Conservation (phyloP, 2,888 invertebrate species). For the Mesopsocus fuscifrons region DNA sequence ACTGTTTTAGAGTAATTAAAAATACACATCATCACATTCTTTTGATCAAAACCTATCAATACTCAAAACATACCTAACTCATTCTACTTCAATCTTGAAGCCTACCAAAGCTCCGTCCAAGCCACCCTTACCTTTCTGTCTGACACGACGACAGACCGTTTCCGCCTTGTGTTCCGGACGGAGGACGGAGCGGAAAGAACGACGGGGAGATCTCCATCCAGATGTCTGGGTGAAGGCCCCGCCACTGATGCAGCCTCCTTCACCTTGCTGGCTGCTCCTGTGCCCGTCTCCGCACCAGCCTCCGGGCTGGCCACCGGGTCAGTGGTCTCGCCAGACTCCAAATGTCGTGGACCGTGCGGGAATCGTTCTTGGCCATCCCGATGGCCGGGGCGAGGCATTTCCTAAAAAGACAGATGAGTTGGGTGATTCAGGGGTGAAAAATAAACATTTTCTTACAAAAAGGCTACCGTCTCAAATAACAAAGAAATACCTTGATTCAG, state of each 20-base stretch:
- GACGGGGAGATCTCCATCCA: constrained; percentile 19
- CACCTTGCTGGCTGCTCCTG: constrained; percentile 17
- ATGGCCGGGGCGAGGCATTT: constrained; percentile 7
- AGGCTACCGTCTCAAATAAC: neutral
- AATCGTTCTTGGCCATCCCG: constrained; percentile 32
- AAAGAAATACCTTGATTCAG: neutral
- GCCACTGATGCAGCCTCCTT: constrained; percentile 27
- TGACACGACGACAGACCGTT: constrained; percentile 40
- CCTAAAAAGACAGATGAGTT: constrained; percentile 5
- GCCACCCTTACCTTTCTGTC: constrained; percentile 41
- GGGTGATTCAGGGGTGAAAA: neutral
- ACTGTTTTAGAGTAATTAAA: too few relatives aligned
- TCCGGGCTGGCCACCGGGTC: too few relatives aligned
- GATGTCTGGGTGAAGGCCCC: constrained; percentile 30
- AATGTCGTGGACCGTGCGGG: constrained; percentile 58
- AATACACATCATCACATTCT: too few relatives aligned
- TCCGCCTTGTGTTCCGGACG: constrained; percentile 23
- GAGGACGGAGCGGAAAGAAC: constrained; percentile 6
- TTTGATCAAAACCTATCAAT: too few relatives aligned
- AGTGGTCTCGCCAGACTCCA: constrained; percentile 30
- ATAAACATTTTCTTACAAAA: neutral
- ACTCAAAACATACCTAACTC: too few relatives aligned
- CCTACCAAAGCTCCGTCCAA: too few relatives aligned
- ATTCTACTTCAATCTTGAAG: too few relatives aligned
- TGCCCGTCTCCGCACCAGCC: constrained; percentile 26